Percentiles rank a stretch among this genome's conserved stretches.
These are phyloP conservation scores for Sepioteuthis lessoniana DNA, from an alignment of 2,888 invertebrate genomes.

Conservation along the genomic window DNA sequence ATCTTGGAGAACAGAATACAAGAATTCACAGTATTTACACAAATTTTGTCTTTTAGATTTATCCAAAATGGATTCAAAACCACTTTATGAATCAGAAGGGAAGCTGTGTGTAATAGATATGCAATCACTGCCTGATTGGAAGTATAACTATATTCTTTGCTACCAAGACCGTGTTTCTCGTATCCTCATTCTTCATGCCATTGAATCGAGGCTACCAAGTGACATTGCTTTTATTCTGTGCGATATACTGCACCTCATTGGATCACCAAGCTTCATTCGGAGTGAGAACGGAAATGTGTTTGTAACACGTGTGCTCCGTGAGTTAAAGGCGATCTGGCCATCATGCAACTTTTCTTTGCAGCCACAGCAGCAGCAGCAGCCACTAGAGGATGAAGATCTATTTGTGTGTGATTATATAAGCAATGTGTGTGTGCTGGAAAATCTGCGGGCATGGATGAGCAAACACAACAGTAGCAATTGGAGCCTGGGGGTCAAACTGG, in stretches of 20 bases:
- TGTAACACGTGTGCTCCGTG: slow-evolving; percentile 37
- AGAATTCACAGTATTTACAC: background rate
- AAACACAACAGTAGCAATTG: slow-evolving; percentile 43
- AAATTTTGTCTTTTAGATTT: background rate
- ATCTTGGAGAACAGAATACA: background rate
- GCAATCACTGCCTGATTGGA: slow-evolving; percentile 38
- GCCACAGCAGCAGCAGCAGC: background rate
- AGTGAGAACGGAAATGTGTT: slow-evolving; percentile 17
- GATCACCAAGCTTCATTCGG: background rate
- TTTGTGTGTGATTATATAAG: background rate
- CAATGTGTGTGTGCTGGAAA: slow-evolving; percentile 35
- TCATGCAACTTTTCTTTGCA: background rate
- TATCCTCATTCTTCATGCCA: slow-evolving; percentile 1
- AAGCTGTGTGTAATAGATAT: slow-evolving; percentile 6
- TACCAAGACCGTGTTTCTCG: background rate
- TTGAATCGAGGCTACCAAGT: background rate
- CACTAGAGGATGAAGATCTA: background rate
- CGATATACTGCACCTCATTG: slow-evolving; percentile 37
- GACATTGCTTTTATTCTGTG: background rate
- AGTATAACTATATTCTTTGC: slow-evolving; percentile 25
- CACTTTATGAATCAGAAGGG: background rate
- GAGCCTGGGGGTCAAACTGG: slow-evolving; percentile 41
- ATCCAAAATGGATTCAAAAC: background rate
- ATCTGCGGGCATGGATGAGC: background rate
- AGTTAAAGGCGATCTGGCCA: background rate